Evolutionary conservation across 2,888 invertebrate genomes (phyloP), one percentile per base, ranked within the genome.

Genomic region (Myopa tessellatipennis): DNA sequence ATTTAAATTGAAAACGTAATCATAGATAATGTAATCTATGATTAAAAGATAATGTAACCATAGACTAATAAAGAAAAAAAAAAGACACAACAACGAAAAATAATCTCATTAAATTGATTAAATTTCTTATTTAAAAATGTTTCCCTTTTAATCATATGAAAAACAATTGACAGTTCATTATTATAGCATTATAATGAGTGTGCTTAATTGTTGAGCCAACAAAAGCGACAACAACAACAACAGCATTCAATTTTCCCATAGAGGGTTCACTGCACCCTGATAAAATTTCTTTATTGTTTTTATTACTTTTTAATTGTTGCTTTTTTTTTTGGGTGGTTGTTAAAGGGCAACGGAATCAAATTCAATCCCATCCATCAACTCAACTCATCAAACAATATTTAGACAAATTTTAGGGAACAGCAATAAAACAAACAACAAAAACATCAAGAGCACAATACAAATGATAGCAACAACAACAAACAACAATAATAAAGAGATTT

Each of bases 261-360:
- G 34, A 34, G 16, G 67, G 67, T 12, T 67, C 67, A 67, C 67
- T 67, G 67, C 67, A 67, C 67, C 67, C 67, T n/a, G 16, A 10
- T 67, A 34, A 67, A 34, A 12, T 63, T 63, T 16, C 16, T 36
- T 38, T 38, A 16, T 67, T 38, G 4, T 14, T 7, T 67, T 67
- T 38, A 36, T 3, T 67, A 14, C 67, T 40, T 34, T 55, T 55
- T 55, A 14, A 55, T n/a, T 55, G 55, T 8, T n/a, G 50, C 3
- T 50, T 50, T 50, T 10, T 8, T 6, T 50, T 50, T 8, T 50
- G 50, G 12, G 52, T 45, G 10, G 45, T 45, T 45, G 45, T 45
- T 45, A 1, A 45, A 45, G 45, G 45, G 45, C 45, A 45, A 45
- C 45, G 10, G 1, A 45, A 10, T 45, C 45, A 6, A 45, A 45